phyloP scores from a whole-genome alignment of 2,888 invertebrate genomes.

The Drosophila meridiana region DNA sequence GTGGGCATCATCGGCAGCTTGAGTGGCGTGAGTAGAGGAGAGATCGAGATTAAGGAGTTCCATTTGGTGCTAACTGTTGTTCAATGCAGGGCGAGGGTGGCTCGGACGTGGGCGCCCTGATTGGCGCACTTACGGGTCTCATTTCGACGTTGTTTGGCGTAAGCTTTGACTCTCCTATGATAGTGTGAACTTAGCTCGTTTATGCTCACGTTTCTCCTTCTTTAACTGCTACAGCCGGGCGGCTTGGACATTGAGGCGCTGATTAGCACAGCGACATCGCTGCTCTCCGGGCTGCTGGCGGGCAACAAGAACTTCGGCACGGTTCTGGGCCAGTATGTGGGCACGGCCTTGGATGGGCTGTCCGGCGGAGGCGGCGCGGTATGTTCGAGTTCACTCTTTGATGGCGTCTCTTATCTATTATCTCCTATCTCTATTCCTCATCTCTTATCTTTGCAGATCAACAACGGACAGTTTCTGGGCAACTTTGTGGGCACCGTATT shows the following conservation, averaged over 20 bases:
- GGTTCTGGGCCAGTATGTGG: constrained; percentile 84
- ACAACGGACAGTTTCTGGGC: constrained; percentile 84
- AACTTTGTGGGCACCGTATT: constrained; percentile 84
- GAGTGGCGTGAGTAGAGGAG: constrained; percentile 82
- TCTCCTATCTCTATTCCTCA: too few species aligned
- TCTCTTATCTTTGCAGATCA: constrained; percentile 68
- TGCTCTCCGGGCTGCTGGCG: constrained; percentile 82
- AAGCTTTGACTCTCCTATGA: constrained; percentile 36
- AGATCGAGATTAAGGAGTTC: neutral
- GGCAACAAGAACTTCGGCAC: constrained; percentile 84
- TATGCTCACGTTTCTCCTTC: neutral
- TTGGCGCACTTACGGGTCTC: constrained; percentile 84
- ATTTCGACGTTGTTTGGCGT: constrained; percentile 84
- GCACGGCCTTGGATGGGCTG: constrained; percentile 84
- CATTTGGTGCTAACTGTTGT: too few species aligned
- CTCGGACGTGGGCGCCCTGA: constrained; percentile 84
- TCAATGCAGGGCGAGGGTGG: constrained; percentile 83
- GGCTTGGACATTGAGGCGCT: constrained; percentile 83
- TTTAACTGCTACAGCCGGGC: constrained; percentile 69
- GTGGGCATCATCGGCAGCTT: constrained; percentile 83
- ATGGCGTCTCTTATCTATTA: too few species aligned
- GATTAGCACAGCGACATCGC: constrained; percentile 81
- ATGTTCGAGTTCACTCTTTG: constrained; percentile 15
- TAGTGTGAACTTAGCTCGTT: neutral
- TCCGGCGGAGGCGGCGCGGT: constrained; percentile 85